Evolutionary conservation across 2,113 vertebrate species (phyloP).

Genomic region (Pampusana beccarii): DNA sequence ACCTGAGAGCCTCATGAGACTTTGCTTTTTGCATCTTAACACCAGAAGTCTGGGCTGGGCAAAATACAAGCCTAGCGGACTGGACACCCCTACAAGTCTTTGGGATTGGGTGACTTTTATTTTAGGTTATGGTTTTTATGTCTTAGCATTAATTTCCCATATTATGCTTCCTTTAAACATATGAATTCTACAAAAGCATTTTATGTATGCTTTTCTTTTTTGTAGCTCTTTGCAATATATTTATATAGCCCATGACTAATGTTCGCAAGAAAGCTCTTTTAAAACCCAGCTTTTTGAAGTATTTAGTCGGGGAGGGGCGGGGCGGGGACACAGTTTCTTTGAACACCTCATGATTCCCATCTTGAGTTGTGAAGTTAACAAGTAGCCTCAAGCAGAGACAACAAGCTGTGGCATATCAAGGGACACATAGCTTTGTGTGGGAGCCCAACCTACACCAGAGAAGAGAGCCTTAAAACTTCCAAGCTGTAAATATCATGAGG

Average conservation of each 20-base stretch:
- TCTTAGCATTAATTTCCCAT: not conserved
- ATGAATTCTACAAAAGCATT: not conserved
- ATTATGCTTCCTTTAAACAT: not conserved
- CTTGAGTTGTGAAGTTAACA: slow-evolving; percentile 14
- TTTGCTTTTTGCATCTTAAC: not conserved
- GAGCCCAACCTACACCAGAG: not conserved
- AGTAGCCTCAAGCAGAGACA: slow-evolving; percentile 29
- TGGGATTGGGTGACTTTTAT: not conserved
- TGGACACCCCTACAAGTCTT: not conserved
- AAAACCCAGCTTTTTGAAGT: not conserved
- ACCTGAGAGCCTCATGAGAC: accelerated
- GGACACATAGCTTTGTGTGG: not conserved
- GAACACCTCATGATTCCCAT: not conserved
- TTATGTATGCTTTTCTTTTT: not conserved
- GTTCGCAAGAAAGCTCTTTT: slow-evolving; percentile 1
- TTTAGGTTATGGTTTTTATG: not conserved
- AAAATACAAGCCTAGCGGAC: not conserved
- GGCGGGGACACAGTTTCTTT: not conserved
- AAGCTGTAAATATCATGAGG: slow-evolving; percentile 9
- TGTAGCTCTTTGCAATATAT: not conserved
- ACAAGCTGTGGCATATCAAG: not conserved
- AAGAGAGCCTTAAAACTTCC: not conserved
- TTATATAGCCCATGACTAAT: slow-evolving; percentile 10
- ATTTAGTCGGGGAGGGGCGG: not conserved
- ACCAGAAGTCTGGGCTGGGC: not conserved